These are phyloP conservation scores for Ostrea denselamellosa DNA, from an alignment of 1,140 invertebrate genomes.

Conservation along the genomic window DNA sequence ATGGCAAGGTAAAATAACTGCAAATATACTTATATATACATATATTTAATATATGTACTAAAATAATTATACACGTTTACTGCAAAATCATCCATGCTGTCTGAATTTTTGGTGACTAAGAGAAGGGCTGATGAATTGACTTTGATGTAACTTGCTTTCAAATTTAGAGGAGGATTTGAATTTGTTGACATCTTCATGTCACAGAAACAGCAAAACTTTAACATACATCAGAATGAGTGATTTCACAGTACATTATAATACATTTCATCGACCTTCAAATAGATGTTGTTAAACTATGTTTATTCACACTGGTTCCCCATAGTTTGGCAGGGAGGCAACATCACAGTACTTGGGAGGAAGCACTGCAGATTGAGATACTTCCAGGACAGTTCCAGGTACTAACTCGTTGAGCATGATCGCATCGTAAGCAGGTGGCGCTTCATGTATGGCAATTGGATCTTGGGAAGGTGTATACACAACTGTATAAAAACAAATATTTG, in stretches of 20 bases:
- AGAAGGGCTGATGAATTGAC: background rate
- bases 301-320: slow-evolving; percentile 56
- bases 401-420: slow-evolving; percentile 58
- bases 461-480: slow-evolving; percentile 68
- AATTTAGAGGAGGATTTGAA: too few relatives aligned
- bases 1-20: background rate
- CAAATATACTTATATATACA: background rate
- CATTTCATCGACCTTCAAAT: background rate
- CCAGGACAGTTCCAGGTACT: background rate
- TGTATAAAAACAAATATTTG: slow-evolving; percentile 47
- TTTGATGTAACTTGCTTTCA: background rate
- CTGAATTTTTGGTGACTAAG: background rate
- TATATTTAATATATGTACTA: background rate
- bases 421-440: slow-evolving; percentile 65
- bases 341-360: slow-evolving; percentile 67
- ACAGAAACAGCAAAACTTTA: background rate
- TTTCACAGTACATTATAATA: background rate
- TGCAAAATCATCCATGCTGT: background rate
- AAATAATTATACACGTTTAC: background rate
- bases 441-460: slow-evolving; percentile 57
- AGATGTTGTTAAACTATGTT: background rate
- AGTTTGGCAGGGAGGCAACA: slow-evolving; percentile 62
- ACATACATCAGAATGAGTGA: background rate
- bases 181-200: background rate
- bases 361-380: slow-evolving; percentile 53